Evolutionary conservation across 1,140 invertebrate species (phyloP).

Genomic region (Cherax destructor): DNA sequence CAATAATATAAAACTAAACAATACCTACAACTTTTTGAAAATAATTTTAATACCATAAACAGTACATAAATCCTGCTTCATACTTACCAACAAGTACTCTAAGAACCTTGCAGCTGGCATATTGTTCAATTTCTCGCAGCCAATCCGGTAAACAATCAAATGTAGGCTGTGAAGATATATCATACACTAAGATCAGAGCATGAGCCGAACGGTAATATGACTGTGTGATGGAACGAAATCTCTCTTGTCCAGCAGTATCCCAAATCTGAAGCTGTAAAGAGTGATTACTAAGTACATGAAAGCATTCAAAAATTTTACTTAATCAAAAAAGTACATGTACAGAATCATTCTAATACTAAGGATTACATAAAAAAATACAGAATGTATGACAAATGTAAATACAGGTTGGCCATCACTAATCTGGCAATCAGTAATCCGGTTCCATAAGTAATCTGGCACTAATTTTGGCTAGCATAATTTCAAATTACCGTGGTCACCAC

Average conservation of each 20-base stretch:
- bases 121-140: slow-evolving; percentile 97
- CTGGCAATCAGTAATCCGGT: too few relatives aligned
- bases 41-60: too few relatives aligned
- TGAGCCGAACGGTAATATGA: slow-evolving; percentile 98
- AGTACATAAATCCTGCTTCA: background rate
- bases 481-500: too few relatives aligned
- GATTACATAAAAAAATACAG: background rate
- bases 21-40: too few relatives aligned
- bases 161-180: slow-evolving; percentile 97
- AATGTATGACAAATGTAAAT: too few relatives aligned
- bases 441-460: too few relatives aligned
- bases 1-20: too few relatives aligned
- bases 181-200: slow-evolving; percentile 97
- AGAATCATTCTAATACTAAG: background rate
- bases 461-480: too few relatives aligned
- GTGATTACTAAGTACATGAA: background rate
- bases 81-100: slow-evolving; percentile 91
- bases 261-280: slow-evolving; percentile 93
- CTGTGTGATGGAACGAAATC: slow-evolving; percentile 96
- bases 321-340: background rate
- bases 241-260: slow-evolving; percentile 98
- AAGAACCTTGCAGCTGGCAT: slow-evolving; percentile 95
- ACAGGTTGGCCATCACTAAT: too few relatives aligned
- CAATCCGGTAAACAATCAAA: slow-evolving; percentile 97
- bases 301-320: background rate